Evolutionary conservation across 2,113 vertebrate genomes (phyloP).

Genomic region (Catagonus wagneri): DNA sequence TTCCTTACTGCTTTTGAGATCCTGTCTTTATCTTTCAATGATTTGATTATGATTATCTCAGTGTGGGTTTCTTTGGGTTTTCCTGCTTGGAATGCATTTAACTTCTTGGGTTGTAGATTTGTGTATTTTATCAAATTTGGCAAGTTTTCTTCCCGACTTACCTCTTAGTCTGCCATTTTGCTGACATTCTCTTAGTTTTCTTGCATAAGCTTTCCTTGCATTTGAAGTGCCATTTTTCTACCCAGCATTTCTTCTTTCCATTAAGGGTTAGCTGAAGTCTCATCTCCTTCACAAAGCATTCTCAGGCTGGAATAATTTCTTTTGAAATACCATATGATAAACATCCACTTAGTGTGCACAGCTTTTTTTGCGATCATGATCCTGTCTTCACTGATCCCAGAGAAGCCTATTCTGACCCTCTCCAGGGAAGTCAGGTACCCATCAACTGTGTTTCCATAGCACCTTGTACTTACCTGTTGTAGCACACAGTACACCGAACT

Average conservation of each 20-base stretch:
- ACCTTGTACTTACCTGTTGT: neutral
- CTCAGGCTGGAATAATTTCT: neutral
- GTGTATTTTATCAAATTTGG: neutral
- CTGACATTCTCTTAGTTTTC: neutral
- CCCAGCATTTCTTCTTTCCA: neutral
- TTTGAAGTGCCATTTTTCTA: slow-evolving; percentile 3
- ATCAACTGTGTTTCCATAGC: neutral
- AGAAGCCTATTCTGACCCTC: neutral
- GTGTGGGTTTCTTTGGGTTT: neutral
- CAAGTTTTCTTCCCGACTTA: neutral
- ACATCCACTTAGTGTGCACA: neutral
- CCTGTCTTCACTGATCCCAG: neutral
- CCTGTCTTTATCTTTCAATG: neutral
- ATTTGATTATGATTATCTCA: neutral
- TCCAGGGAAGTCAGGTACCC: neutral
- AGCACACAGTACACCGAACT: neutral
- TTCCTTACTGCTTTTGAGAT: neutral
- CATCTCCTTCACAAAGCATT: neutral
- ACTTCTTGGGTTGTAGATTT: neutral
- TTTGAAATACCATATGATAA: neutral
- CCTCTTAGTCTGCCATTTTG: neutral
- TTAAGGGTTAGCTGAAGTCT: slow-evolving; percentile 33
- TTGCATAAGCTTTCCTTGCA: neutral
- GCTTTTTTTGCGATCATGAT: neutral
- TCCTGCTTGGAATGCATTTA: neutral